Evolutionary conservation across 2,888 invertebrate genomes (phyloP).

Genomic region (Cinara cedri): DNA sequence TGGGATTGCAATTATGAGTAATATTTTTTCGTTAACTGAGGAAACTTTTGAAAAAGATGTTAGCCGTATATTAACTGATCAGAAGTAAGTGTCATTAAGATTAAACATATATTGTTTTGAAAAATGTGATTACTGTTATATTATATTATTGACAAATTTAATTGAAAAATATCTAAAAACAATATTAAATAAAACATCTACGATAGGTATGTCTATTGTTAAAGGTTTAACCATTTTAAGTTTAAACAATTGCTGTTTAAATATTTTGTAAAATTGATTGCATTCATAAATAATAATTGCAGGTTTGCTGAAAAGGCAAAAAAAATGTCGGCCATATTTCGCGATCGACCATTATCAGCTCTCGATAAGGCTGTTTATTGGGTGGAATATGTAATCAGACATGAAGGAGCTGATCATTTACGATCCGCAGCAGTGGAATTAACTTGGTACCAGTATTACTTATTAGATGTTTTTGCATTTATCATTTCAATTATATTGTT

Average conservation of each 20-base stretch:
- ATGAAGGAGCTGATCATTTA: slow-evolving; percentile 34
- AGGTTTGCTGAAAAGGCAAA: slow-evolving; percentile 33
- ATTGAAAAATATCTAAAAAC: too few relatives aligned
- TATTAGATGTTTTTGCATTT: slow-evolving; percentile 49
- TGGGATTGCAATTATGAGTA: slow-evolving; percentile 57
- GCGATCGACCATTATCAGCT: slow-evolving; percentile 35
- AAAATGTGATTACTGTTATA: too few relatives aligned
- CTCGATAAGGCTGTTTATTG: slow-evolving; percentile 45
- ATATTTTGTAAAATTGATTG: not conserved
- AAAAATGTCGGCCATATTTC: slow-evolving; percentile 22
- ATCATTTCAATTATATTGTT: not conserved
- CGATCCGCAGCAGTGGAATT: slow-evolving; percentile 40
- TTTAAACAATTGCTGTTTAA: too few relatives aligned
- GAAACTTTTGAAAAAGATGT: slow-evolving; percentile 11
- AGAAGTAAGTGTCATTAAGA: slow-evolving; percentile 17
- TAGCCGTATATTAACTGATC: not conserved
- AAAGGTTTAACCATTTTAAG: too few relatives aligned
- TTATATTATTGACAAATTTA: too few relatives aligned
- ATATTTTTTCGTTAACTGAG: slow-evolving; percentile 34
- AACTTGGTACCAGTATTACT: slow-evolving; percentile 50
- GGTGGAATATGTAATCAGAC: slow-evolving; percentile 43
- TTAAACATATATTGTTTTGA: not conserved
- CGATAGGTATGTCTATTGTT: not conserved
- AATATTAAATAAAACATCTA: too few relatives aligned
- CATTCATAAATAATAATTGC: not conserved